Conservation (phyloP, 1,140 invertebrate genomes). For the Trachymyrmex cornetzi region DNA sequence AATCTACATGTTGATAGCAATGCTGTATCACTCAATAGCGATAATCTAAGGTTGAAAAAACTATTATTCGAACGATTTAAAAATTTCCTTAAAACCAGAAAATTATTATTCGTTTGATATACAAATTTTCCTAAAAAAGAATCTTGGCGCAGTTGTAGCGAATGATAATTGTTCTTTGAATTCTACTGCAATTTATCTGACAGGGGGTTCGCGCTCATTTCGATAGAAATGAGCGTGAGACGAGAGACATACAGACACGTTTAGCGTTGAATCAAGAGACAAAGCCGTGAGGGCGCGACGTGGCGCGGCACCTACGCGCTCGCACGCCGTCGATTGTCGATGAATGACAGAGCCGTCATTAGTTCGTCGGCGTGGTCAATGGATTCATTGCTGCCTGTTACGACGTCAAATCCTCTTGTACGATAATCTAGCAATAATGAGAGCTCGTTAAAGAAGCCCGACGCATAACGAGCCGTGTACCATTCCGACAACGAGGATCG, state of each 20-base stretch:
- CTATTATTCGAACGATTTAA: background rate
- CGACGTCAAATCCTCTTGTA: constrained; percentile 80
- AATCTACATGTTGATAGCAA: too few species aligned
- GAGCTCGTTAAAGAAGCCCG: constrained; percentile 78
- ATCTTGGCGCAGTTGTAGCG: too few species aligned
- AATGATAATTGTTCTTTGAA: constrained; percentile 2
- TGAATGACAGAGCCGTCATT: constrained; percentile 79
- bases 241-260: constrained; percentile 5
- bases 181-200: background rate
- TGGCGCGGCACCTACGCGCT: constrained; percentile 49
- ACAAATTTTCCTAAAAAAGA: too few species aligned
- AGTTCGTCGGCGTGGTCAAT: constrained; percentile 80
- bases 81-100: background rate
- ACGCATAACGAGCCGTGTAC: constrained; percentile 67
- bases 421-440: constrained; percentile 84
- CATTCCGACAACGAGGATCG: constrained; percentile 57
- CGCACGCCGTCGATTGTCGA: constrained; percentile 73
- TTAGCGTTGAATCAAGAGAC: constrained; percentile 47
- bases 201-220: background rate
- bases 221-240: constrained; percentile 54
- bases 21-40: too few species aligned
- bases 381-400: constrained; percentile 81
- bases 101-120: too few species aligned
- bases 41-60: too few species aligned
- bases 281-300: constrained; percentile 22